Evolutionary conservation across 2,888 invertebrate genomes (phyloP).

Genomic region (Aphrophora alni): DNA sequence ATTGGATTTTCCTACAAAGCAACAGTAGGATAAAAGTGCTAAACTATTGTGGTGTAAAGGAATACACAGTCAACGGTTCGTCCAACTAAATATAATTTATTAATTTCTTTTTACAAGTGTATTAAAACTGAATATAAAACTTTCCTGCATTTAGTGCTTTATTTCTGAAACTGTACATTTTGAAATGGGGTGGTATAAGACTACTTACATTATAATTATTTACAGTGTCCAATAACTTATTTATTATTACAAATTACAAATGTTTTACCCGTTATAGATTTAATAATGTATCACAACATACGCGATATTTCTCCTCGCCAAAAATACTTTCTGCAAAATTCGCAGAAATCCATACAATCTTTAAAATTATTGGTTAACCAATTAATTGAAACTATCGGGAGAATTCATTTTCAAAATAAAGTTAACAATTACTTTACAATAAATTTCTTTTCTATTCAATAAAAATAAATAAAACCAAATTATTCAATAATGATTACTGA

Average conservation of each 20-base stretch:
- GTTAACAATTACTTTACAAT: no score
- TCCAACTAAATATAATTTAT: not conserved
- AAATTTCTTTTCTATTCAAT: no score
- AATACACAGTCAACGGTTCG: not conserved
- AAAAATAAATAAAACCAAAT: no score
- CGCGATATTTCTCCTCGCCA: not conserved
- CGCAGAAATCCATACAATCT: not conserved
- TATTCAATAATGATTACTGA: no score
- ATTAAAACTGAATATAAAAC: no score
- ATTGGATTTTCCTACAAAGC: not conserved
- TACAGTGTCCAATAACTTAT: conserved; percentile 38
- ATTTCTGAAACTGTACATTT: not conserved
- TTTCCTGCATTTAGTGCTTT: not conserved
- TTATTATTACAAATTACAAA: conserved; percentile 41
- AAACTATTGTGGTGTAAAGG: not conserved
- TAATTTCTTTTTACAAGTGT: not conserved
- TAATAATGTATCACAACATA: conserved; percentile 21
- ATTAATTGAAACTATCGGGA: not conserved
- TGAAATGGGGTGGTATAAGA: not conserved
- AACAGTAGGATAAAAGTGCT: not conserved
- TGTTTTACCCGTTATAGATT: conserved; percentile 36
- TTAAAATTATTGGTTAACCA: not conserved
- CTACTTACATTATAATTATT: conserved; percentile 42
- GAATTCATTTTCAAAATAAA: not conserved
- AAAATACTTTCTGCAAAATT: not conserved